A percentile compares a stretch with the other conserved stretches of the same genome.
These are phyloP conservation scores for Eptesicus fuscus DNA, from an alignment of 2,113 vertebrate species.

Conservation along the genomic window DNA sequence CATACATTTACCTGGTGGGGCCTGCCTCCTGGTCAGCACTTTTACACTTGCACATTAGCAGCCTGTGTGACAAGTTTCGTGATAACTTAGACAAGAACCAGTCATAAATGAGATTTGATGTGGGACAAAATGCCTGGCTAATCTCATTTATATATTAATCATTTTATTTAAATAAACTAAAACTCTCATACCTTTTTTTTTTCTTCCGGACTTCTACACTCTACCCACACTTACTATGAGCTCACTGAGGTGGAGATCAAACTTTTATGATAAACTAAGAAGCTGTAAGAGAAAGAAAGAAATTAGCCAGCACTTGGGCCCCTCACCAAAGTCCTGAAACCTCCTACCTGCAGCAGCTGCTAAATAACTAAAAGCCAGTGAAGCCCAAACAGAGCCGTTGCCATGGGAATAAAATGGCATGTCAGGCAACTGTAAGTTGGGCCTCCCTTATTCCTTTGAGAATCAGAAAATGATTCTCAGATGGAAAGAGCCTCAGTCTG, in stretches of 20 bases:
- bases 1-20: not conserved
- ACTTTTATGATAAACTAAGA: not conserved
- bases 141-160: not conserved
- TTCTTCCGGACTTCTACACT: not conserved
- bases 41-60: not conserved
- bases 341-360: constrained; percentile 19
- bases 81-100: not conserved
- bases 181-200: constrained; percentile 16
- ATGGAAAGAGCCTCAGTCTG: not conserved
- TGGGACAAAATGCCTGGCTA: not conserved
- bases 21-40: not conserved
- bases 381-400: not conserved
- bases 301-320: not conserved
- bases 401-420: not conserved
- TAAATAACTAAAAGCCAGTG: constrained; percentile 8
- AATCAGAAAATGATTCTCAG: constrained; percentile 39
- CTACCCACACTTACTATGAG: not conserved
- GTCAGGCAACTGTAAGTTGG: not conserved
- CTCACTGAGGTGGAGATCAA: not conserved
- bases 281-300: not conserved
- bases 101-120: not conserved
- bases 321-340: constrained; percentile 4
- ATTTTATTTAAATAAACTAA: not conserved
- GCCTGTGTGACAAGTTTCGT: not conserved
- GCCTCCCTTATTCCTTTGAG: not conserved